Evolutionary conservation across 2,888 invertebrate species (phyloP).

Genomic region (Coelopa pilipes): DNA sequence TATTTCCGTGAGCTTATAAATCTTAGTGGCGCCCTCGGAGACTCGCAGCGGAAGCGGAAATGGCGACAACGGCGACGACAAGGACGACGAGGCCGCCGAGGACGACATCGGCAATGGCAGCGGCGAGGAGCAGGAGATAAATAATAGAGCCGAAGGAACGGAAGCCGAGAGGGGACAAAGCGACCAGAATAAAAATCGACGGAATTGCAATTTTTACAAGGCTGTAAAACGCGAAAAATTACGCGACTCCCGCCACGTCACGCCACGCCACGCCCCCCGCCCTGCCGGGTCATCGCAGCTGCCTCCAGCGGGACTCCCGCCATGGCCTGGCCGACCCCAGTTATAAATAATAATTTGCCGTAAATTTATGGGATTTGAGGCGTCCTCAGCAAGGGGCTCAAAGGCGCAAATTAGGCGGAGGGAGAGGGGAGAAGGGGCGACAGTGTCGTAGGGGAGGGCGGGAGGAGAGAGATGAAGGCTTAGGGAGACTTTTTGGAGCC

Average conservation of each 20-base stretch:
- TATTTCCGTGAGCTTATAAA: slow-evolving; percentile 48
- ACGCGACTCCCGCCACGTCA: not conserved
- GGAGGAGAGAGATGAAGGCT: not conserved
- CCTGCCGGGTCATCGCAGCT: no score
- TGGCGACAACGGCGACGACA: not conserved
- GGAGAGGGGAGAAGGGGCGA: not conserved
- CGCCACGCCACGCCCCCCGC: no score
- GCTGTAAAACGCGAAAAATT: slow-evolving; percentile 27
- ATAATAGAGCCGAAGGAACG: not conserved
- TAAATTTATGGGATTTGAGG: slow-evolving; percentile 14
- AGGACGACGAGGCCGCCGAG: not conserved
- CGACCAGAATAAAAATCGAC: not conserved
- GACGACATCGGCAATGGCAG: not conserved
- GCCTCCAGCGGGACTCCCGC: not conserved
- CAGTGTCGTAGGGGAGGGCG: not conserved
- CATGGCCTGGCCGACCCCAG: no score
- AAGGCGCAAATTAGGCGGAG: not conserved
- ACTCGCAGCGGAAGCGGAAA: no score
- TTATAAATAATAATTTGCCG: slow-evolving; percentile 28
- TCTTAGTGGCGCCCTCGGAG: slow-evolving; percentile 37
- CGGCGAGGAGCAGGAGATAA: not conserved
- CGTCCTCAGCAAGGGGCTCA: not conserved
- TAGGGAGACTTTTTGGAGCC: not conserved
- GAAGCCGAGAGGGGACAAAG: not conserved
- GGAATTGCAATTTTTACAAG: slow-evolving; percentile 20